phyloP scores from a whole-genome alignment of 2,797 vertebrate genomes.

The Pteronotus mesoamericanus region DNA sequence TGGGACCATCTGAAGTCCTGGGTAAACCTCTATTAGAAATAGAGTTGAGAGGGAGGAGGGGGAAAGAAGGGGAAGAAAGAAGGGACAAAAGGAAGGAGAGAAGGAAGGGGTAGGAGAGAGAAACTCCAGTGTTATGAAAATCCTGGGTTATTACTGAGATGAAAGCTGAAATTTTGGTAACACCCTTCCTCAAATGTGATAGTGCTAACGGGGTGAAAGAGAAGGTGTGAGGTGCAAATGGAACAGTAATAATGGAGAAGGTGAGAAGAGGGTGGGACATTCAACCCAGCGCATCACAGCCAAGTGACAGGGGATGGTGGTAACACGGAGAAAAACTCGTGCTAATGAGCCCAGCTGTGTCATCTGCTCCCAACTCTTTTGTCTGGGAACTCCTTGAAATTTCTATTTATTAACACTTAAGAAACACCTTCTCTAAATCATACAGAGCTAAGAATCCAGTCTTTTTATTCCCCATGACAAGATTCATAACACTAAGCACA shows the following conservation, averaged over 20 bases:
- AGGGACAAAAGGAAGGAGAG: neutral
- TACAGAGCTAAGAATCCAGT: neutral
- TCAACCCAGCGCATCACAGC: neutral
- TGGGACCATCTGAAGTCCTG: neutral
- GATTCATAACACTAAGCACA: neutral
- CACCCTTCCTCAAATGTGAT: conserved; percentile 23
- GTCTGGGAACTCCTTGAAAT: neutral
- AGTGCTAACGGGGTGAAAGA: conserved; percentile 14
- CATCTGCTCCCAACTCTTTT: neutral
- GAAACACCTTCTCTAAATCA: neutral
- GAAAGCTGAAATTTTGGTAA: neutral
- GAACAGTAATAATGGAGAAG: neutral
- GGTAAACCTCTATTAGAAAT: neutral
- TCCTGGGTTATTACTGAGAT: neutral
- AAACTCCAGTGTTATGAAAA: neutral
- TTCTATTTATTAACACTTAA: neutral
- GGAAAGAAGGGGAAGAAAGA: too few relatives aligned
- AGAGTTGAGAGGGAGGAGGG: neutral
- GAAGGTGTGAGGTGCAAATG: conserved; percentile 11
- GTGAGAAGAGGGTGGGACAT: neutral
- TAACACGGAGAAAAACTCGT: neutral
- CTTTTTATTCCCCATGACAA: neutral
- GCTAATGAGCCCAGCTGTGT: neutral
- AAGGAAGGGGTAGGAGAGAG: neutral
- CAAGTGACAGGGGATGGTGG: neutral